Percentiles rank a stretch among this genome's conserved stretches.
phyloP scores from a whole-genome alignment of 2,797 vertebrate species.

The Phataginus tricuspis region DNA sequence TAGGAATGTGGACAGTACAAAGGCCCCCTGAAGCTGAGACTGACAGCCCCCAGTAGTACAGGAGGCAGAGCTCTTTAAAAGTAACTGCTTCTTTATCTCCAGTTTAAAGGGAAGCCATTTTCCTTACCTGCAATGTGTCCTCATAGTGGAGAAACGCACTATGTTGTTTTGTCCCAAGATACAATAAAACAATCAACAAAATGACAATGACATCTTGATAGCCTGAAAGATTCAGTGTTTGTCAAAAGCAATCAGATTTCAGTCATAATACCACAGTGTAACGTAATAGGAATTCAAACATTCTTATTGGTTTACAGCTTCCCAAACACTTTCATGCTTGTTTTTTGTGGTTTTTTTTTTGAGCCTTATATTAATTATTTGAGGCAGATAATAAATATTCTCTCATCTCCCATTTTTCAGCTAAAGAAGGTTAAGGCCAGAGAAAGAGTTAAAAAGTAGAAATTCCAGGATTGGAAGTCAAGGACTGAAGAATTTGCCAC shows the following conservation, averaged over 20 bases:
- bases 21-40: not conserved
- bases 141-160: not conserved
- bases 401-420: not conserved
- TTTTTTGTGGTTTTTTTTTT: not conserved
- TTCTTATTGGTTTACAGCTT: not conserved
- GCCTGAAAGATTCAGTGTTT: not conserved
- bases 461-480: not conserved
- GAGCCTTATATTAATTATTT: not conserved
- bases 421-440: not conserved
- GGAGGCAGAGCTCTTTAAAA: not conserved
- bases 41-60: not conserved
- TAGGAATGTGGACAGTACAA: not conserved
- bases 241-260: constrained; percentile 30
- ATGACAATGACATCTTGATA: not conserved
- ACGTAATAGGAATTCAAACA: not conserved
- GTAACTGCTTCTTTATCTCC: not conserved
- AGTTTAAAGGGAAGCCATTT: constrained; percentile 2
- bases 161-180: not conserved
- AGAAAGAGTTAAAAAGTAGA: constrained; percentile 24
- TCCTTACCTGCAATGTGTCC: not conserved
- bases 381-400: not conserved
- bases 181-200: not conserved
- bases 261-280: not conserved
- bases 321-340: not conserved
- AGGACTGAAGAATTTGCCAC: not conserved